Evolutionary conservation across 2,797 vertebrate species (phyloP).

Genomic region (Schizopygopsis pylzovi): DNA sequence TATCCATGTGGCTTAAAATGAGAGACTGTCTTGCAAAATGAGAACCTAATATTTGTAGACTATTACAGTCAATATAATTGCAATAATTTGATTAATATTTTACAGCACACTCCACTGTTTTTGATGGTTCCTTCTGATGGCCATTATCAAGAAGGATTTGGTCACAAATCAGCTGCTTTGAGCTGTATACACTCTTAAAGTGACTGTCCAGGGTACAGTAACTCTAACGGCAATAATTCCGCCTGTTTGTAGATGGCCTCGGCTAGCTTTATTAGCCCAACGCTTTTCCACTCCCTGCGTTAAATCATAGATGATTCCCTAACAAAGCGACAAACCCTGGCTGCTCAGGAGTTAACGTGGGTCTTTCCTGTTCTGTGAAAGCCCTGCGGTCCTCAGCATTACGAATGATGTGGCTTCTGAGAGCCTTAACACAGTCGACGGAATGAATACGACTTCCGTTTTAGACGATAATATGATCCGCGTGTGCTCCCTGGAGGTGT

Average conservation of each 20-base stretch:
- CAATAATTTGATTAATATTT: slow-evolving; percentile 32
- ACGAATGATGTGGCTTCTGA: slow-evolving; percentile 79
- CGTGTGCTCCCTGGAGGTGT: slow-evolving; percentile 76
- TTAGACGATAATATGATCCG: slow-evolving; percentile 83
- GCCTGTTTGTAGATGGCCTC: slow-evolving; percentile 34
- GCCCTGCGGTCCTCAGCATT: slow-evolving; percentile 72
- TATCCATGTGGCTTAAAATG: not conserved
- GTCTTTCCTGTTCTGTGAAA: slow-evolving; percentile 52
- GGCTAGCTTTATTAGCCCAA: slow-evolving; percentile 2
- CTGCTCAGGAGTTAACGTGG: slow-evolving; percentile 50
- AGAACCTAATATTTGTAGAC: not conserved
- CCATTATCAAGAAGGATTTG: slow-evolving; percentile 37
- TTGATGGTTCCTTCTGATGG: slow-evolving; percentile 13
- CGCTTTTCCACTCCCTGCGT: slow-evolving; percentile 11
- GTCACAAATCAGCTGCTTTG: slow-evolving; percentile 34
- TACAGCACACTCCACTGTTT: slow-evolving; percentile 23
- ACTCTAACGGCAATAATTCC: slow-evolving; percentile 39
- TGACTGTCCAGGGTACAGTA: slow-evolving; percentile 44
- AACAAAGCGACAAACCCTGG: slow-evolving; percentile 27
- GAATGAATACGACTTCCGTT: slow-evolving; percentile 81
- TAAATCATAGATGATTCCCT: slow-evolving; percentile 46
- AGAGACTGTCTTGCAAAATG: not conserved
- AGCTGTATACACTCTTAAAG: slow-evolving; percentile 19
- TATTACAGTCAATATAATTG: slow-evolving; percentile 2
- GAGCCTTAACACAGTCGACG: slow-evolving; percentile 76